Percentiles rank a stretch among this genome's conserved stretches.
Evolutionary conservation across 2,888 invertebrate genomes (phyloP).

Genomic region (Catonia carolina): DNA sequence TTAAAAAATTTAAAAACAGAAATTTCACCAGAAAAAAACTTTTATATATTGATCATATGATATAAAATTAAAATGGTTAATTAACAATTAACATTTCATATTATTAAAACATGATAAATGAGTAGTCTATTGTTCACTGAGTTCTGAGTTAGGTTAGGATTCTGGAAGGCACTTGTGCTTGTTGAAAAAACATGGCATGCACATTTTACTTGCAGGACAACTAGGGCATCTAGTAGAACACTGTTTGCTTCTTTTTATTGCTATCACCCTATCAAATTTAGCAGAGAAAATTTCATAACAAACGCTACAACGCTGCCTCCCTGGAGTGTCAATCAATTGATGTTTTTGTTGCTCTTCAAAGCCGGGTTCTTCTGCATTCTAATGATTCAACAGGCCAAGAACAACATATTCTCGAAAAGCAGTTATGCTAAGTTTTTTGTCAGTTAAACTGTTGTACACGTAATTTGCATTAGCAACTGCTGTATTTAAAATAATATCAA

Average conservation of each 20-base stretch:
- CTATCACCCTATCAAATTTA: background rate
- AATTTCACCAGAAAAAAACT: too few species aligned
- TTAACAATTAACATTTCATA: too few species aligned
- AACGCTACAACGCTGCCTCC: background rate
- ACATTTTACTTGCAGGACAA: background rate
- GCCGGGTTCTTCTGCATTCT: background rate
- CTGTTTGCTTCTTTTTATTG: background rate
- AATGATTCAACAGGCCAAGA: background rate
- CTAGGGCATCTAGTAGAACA: too few species aligned
- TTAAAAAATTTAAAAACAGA: too few species aligned
- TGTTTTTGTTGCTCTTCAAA: background rate
- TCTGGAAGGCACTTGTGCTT: background rate
- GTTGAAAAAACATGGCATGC: background rate
- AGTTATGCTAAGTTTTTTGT: constrained; percentile 5
- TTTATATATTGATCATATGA: too few species aligned
- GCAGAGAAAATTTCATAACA: background rate
- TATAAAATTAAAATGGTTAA: too few species aligned
- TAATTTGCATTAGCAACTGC: constrained; percentile 10
- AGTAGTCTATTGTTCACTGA: too few species aligned
- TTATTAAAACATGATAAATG: too few species aligned
- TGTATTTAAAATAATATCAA: constrained; percentile 10
- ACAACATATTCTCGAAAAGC: constrained; percentile 1
- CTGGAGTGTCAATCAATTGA: too few species aligned
- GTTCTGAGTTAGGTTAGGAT: too few species aligned
- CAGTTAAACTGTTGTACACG: constrained; percentile 4